phyloP scores from a whole-genome alignment of 2,113 vertebrate species.

The Mesoclemmys tuberculata region DNA sequence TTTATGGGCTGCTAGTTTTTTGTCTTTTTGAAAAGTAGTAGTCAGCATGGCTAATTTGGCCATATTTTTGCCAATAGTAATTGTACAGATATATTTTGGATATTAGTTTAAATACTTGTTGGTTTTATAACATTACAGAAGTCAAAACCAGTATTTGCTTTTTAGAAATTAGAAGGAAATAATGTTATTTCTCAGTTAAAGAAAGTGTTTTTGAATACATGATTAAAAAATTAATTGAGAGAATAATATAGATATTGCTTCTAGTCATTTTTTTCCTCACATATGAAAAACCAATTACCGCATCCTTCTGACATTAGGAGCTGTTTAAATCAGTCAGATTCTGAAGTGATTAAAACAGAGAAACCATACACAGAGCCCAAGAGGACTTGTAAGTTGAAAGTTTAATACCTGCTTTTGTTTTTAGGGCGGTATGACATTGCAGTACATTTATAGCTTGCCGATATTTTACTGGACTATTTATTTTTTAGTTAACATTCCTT shows the following conservation, averaged over 20 bases:
- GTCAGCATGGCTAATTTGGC: neutral
- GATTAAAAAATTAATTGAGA: slow-evolving; percentile 49
- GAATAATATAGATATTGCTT: slow-evolving; percentile 52
- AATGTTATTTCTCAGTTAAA: slow-evolving; percentile 53
- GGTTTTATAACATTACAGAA: neutral
- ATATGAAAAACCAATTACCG: slow-evolving; percentile 42
- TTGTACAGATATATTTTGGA: neutral
- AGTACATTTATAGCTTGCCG: neutral
- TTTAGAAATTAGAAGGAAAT: slow-evolving; percentile 28
- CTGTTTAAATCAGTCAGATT: slow-evolving; percentile 41
- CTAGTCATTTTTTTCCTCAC: neutral
- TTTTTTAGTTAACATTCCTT: neutral
- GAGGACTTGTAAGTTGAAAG: neutral
- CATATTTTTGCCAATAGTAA: neutral
- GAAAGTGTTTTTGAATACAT: slow-evolving; percentile 41
- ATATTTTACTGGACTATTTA: neutral
- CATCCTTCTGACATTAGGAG: slow-evolving; percentile 46
- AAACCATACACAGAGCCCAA: neutral
- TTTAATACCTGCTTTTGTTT: slow-evolving; percentile 30
- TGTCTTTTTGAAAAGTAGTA: neutral
- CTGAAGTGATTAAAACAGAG: slow-evolving; percentile 16
- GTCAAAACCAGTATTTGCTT: neutral
- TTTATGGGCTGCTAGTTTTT: neutral
- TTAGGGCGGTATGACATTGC: neutral
- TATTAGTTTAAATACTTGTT: neutral